A percentile compares a stretch with the other conserved stretches of the same genome.
phyloP scores from a whole-genome alignment of 35 echinoderm and acorn worm genomes.

The Acanthaster planci region DNA sequence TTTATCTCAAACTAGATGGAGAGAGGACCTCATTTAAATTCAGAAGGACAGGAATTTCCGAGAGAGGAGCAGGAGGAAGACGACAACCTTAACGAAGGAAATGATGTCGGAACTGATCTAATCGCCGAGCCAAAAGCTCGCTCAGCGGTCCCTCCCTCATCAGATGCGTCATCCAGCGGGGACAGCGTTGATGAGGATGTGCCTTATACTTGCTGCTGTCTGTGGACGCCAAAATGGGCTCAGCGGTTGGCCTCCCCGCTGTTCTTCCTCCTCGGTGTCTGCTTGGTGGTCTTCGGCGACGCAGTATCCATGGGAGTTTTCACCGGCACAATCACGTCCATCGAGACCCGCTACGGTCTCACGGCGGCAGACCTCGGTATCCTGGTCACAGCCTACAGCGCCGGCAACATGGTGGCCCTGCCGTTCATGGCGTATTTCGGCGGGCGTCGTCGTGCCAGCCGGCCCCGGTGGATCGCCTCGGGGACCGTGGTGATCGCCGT shows the following conservation, averaged over 20 bases:
- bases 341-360: conserved; percentile 34
- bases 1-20: no score
- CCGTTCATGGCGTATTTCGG: conserved; percentile 28
- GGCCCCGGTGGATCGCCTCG: conserved; percentile 31
- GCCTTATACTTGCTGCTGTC: not conserved
- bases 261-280: conserved; percentile 27
- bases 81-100: no score
- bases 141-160: no score
- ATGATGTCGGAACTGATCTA: no score
- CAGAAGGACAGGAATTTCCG: no score
- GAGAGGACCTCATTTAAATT: no score
- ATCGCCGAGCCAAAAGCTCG: no score
- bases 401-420: conserved; percentile 8
- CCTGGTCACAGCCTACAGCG: conserved; percentile 18
- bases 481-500: conserved; percentile 22
- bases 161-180: no score
- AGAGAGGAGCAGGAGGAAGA: no score
- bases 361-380: not conserved
- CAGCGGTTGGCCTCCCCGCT: not conserved
- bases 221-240: not conserved
- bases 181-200: not conserved
- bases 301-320: not conserved
- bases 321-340: conserved; percentile 3
- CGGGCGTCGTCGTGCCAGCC: conserved; percentile 8
- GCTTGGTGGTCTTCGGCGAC: conserved; percentile 30